phyloP scores from a whole-genome alignment of 2,113 vertebrate species.

The Oncorhynchus nerka region DNA sequence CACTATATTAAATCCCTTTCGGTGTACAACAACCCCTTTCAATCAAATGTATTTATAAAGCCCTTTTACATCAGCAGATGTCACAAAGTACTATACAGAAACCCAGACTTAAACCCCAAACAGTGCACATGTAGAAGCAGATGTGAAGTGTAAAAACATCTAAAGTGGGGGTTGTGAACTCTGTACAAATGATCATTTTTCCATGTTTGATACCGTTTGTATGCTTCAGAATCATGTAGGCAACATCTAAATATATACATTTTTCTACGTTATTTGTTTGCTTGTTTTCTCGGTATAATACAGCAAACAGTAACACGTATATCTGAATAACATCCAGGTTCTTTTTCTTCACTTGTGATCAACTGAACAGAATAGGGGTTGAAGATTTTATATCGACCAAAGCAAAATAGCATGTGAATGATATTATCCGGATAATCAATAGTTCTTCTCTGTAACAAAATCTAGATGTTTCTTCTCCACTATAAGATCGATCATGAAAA shows the following conservation, averaged over 20 bases:
- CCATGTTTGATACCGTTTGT: background rate
- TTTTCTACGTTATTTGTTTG: background rate
- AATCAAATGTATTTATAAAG: background rate
- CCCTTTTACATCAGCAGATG: no score
- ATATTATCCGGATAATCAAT: background rate
- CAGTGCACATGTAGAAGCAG: no score
- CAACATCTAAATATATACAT: background rate
- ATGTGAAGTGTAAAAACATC: no score
- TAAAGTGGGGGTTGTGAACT: background rate
- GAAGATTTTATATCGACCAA: background rate
- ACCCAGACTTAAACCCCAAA: no score
- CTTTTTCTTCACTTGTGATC: background rate
- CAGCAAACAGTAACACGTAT: background rate
- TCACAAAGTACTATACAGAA: no score
- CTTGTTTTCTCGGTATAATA: background rate
- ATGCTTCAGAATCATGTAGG: background rate
- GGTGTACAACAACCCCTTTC: background rate
- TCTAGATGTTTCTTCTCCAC: no score
- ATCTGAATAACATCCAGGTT: background rate
- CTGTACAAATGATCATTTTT: background rate
- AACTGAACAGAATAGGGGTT: background rate
- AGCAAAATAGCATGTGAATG: background rate
- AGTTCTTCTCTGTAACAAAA: no score
- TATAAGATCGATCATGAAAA: no score
- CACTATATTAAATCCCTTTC: background rate